phyloP scores from a whole-genome alignment of 92 coral and sea anemone species.

The Plumapathes pennacea region DNA sequence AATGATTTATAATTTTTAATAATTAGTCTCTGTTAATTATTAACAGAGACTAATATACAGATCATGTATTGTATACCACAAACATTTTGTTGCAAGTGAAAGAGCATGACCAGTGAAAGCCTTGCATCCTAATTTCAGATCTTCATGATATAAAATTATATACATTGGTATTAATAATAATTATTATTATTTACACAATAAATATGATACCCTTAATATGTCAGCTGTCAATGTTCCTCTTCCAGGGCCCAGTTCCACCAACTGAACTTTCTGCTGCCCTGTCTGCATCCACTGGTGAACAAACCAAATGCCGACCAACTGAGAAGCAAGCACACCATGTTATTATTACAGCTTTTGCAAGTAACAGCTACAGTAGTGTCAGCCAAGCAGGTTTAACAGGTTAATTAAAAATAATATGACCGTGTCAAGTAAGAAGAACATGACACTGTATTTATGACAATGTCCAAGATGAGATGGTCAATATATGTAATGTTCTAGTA shows the following conservation, averaged over 20 bases:
- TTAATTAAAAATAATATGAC: background rate
- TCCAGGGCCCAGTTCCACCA: constrained; percentile 97
- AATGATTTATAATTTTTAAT: no score
- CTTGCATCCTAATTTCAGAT: no score
- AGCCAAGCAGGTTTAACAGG: background rate
- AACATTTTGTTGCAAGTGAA: no score
- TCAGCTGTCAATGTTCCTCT: constrained; percentile 88
- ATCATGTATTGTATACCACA: no score
- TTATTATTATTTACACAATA: background rate
- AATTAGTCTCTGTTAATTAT: no score
- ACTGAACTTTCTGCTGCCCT: constrained; percentile 70
- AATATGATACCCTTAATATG: constrained; percentile 67
- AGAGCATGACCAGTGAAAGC: no score
- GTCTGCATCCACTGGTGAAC: constrained; percentile 82
- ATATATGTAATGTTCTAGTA: no score
- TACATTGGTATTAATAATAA: no score
- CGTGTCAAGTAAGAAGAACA: background rate
- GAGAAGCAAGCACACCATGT: background rate
- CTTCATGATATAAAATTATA: no score
- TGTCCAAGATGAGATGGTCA: no score
- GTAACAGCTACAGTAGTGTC: background rate
- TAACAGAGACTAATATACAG: no score
- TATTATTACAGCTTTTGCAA: background rate
- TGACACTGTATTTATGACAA: background rate
- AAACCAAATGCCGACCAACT: constrained; percentile 97